Evolutionary conservation across 2,113 vertebrate species (phyloP).

Genomic region (Nesoenas mayeri): DNA sequence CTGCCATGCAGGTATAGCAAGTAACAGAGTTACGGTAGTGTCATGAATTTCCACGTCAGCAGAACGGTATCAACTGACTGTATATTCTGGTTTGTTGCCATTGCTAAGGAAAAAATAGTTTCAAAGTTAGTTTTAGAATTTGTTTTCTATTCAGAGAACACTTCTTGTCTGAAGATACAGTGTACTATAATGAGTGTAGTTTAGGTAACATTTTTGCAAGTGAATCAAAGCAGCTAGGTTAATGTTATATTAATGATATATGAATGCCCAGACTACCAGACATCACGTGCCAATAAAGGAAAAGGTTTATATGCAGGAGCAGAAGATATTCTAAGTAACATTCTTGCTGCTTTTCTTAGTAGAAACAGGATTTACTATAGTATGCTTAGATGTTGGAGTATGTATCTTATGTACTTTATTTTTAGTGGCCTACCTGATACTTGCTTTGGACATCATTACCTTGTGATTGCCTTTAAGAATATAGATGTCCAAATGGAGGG

Average conservation of each 20-base stretch:
- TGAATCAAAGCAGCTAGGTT: not conserved
- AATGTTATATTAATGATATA: not conserved
- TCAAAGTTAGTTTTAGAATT: not conserved
- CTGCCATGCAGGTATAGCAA: not conserved
- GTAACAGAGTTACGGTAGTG: not conserved
- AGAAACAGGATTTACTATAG: not conserved
- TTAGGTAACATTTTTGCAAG: not conserved
- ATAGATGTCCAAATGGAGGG: not conserved
- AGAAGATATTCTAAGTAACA: not conserved
- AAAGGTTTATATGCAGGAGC: not conserved
- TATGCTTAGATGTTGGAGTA: not conserved
- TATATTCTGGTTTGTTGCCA: not conserved
- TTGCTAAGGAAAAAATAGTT: not conserved
- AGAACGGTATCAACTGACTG: not conserved
- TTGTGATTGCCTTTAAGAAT: not conserved
- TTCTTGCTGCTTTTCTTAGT: not conserved
- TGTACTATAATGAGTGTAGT: not conserved
- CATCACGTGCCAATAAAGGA: not conserved
- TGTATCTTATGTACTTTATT: not conserved
- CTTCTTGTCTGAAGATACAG: not conserved
- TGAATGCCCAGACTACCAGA: not conserved
- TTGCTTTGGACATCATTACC: not conserved
- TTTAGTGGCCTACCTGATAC: not conserved
- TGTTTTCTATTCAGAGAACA: not conserved
- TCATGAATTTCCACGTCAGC: not conserved